Base-by-base conservation (phyloP, 2,888 invertebrate species). In the Aphodius sticticus region DNA sequence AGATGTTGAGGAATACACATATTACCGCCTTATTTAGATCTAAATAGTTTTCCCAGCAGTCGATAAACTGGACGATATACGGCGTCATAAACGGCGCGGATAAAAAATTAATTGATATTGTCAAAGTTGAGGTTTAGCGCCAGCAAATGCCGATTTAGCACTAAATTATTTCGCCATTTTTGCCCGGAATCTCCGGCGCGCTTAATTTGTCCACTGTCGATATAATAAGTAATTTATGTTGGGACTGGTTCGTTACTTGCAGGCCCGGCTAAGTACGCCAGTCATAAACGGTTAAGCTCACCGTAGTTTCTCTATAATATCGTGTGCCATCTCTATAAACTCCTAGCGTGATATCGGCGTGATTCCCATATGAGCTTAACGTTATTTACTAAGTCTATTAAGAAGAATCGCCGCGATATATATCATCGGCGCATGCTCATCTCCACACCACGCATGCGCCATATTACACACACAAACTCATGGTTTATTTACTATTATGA, bases 101-200 rank as follows among this genome's bases (percentile, higher is more conserved):
- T 53, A 53, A 53, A 53, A 53, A 53, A 53, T 53, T 53, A 53
- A 53, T 53, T 53, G 53, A 53, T 53, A 53, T 53, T 53, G 53
- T 53, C 53, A 53, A 53, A 53, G 53, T 53, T 53, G 53, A 53
- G 12, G 53, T 53, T 53, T 53, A 53, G 53, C 53, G 53, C 53
- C 53, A 5, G 53, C 53, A 53, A 53, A 53, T 53, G 53, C 53
- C 53, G 53, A 53, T 53, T 53, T 53, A 53, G 53, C 53, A 53
- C 53, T 53, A 53, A 53, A 53, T 53, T 53, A 53, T 53, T 53
- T 53, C 53, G 53, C 12, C 7, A 53, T 53, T 53, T 53, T 53
- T 53, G 53, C 53, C 53, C 53, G 53, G 53, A 53, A 53, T 53
- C 53, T 53, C 53, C 12, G 53, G 53, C 53, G 7, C 53, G 53